phyloP scores from a whole-genome alignment of 37 sponge, comb jelly and placozoan species.

The Spongilla lacustris region DNA sequence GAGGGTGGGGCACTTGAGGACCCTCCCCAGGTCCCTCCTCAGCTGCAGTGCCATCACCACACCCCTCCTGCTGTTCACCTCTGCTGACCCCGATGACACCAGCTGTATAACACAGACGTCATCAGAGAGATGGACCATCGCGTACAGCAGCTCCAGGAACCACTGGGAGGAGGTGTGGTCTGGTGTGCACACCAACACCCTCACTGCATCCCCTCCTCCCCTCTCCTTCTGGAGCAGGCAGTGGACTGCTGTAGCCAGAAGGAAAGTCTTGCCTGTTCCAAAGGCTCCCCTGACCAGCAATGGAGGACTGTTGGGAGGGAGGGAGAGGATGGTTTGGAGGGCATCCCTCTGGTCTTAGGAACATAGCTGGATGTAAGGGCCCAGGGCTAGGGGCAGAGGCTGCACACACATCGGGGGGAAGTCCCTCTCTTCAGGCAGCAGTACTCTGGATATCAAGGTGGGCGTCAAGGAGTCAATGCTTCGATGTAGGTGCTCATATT shows the following conservation, averaged over 20 bases:
- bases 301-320: constrained; percentile 44
- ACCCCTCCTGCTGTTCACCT: background rate
- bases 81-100: background rate
- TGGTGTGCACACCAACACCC: constrained; percentile 55
- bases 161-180: constrained; percentile 43
- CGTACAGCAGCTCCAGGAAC: constrained; percentile 25
- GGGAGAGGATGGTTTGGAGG: background rate
- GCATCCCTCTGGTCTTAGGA: constrained; percentile 9
- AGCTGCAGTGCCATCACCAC: background rate
- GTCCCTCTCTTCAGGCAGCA: background rate
- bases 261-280: constrained; percentile 63
- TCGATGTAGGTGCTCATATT: background rate
- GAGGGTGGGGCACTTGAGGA: background rate
- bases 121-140: background rate
- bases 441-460: background rate
- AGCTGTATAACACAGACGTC: background rate
- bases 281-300: constrained; percentile 58
- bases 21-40: background rate
- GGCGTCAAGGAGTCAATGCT: background rate
- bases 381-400: background rate
- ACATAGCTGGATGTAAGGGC: background rate
- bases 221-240: background rate
- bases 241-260: constrained; percentile 45
- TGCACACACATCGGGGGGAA: background rate
- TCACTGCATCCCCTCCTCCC: background rate